A percentile compares a stretch with the other conserved stretches of the same genome.
Conservation (phyloP, 2,888 invertebrate species). For the Perizoma flavofasciatum region DNA sequence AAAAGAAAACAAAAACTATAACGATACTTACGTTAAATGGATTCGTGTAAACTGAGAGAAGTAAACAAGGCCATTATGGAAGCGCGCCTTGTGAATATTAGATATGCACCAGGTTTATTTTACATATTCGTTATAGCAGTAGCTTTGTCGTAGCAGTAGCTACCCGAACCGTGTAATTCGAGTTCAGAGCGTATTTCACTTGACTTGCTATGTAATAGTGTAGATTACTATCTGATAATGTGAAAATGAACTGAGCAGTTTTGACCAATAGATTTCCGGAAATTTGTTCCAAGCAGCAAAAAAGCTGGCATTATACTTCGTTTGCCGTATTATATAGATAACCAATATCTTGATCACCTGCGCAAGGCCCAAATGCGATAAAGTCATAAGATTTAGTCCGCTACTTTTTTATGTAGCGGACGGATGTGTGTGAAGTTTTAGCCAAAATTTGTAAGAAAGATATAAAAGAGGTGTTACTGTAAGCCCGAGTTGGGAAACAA, state of each 20-base stretch:
- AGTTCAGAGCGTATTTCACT: slow-evolving; percentile 15
- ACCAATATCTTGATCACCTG: too few species aligned
- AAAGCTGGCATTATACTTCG: not conserved
- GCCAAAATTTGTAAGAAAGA: too few species aligned
- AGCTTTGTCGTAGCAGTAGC: slow-evolving; percentile 7
- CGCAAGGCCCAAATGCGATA: too few species aligned
- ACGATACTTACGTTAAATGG: slow-evolving; percentile 35
- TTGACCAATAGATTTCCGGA: not conserved
- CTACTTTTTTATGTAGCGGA: too few species aligned
- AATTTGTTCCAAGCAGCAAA: not conserved
- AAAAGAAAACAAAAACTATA: slow-evolving; percentile 59
- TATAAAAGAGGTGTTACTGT: slow-evolving; percentile 3
- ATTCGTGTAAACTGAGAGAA: slow-evolving; percentile 27
- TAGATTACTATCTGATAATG: not conserved
- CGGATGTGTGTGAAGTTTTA: too few species aligned
- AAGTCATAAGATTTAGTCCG: too few species aligned
- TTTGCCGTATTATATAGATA: too few species aligned
- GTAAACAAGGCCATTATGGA: slow-evolving; percentile 37
- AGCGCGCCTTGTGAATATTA: slow-evolving; percentile 28
- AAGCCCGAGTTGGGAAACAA: slow-evolving; percentile 4
- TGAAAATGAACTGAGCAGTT: not conserved
- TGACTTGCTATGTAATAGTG: slow-evolving; percentile 9
- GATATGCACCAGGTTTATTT: slow-evolving; percentile 27
- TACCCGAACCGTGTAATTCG: slow-evolving; percentile 8
- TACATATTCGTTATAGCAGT: slow-evolving; percentile 3